Base-by-base conservation (phyloP, 1,140 invertebrate genomes). In the Camponotus floridanus region DNA sequence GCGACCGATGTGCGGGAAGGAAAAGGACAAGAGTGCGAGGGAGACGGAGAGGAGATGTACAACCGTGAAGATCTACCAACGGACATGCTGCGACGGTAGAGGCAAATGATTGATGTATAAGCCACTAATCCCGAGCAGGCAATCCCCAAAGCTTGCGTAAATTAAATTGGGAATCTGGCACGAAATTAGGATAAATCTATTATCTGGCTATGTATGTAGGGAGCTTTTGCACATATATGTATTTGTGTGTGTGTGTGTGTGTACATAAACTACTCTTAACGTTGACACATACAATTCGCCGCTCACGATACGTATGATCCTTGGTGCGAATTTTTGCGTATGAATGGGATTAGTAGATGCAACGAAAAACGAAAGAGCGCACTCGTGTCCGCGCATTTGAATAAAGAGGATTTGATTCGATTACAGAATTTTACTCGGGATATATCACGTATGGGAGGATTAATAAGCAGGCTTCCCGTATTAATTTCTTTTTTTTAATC, bases 21-120 rank as follows among this genome's bases (percentile, higher is more conserved):
- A 11, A 13, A 4, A 15, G 18, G 9, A 9, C 42, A 45, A 45
- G 45, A 48, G 45, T 48, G 45, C 45, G 45, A 48, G 45, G 13
- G 45, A 48, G 18, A 62, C 45, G 42, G 26, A 21, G 8, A 8
- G 8, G 11, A 0, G 15, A 26, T 42, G 5, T 55, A 70, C 11
- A 71, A n/a, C 71, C 51, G 21, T 15, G 15, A 51, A 76, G 81
- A 45, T 76, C 33, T 31, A 74, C 21, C n/a, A 48, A 61, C 39
- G 48, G 65, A 45, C 83, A 79, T 74, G 70, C 64, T 68, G 42
- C 64, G 68, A 62, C 13, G 31, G 48, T 62, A 87, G 42, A 67
- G 45, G 36, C 70, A 64, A 51, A 83, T 84, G 87, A 88, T 88
- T 71, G 87, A 88, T 84, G 79, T 65, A 65, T 88, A 87, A 88